phyloP scores from a whole-genome alignment of 2,113 vertebrate species.

The Caracal caracal region DNA sequence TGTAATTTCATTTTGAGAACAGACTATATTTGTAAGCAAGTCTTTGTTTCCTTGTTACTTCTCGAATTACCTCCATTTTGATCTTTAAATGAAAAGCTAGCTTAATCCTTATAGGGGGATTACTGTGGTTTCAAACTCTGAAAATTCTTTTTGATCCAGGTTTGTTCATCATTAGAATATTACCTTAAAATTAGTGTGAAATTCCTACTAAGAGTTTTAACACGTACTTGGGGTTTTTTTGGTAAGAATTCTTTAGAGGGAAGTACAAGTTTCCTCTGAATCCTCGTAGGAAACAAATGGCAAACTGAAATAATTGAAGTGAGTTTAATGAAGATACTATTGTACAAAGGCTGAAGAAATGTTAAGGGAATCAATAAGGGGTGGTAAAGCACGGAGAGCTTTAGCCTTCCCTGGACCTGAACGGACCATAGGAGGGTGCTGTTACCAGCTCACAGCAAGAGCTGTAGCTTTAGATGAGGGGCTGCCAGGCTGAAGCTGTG shows the following conservation, averaged over 20 bases:
- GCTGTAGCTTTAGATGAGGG: neutral
- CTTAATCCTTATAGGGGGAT: neutral
- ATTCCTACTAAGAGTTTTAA: slow-evolving; percentile 30
- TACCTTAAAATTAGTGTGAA: slow-evolving; percentile 15
- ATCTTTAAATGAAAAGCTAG: neutral
- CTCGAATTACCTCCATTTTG: slow-evolving; percentile 18
- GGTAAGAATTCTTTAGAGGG: slow-evolving; percentile 5
- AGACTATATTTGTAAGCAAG: neutral
- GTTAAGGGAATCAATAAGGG: neutral
- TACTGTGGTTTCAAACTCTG: slow-evolving; percentile 18
- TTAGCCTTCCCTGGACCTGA: neutral
- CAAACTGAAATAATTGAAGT: slow-evolving; percentile 44
- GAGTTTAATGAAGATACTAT: slow-evolving; percentile 21
- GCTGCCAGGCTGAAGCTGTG: neutral
- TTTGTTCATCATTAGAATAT: neutral
- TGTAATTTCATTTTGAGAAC: slow-evolving; percentile 12
- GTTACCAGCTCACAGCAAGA: neutral
- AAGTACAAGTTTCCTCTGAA: slow-evolving; percentile 35
- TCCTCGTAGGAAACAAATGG: slow-evolving; percentile 16
- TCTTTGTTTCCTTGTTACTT: slow-evolving; percentile 45
- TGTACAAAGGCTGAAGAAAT: neutral
- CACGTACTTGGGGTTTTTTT: neutral
- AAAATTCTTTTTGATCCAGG: neutral
- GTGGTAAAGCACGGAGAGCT: neutral
- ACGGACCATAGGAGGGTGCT: neutral